Conservation (phyloP, 2,888 invertebrate genomes). For the Callyntrura guangdongensis region DNA sequence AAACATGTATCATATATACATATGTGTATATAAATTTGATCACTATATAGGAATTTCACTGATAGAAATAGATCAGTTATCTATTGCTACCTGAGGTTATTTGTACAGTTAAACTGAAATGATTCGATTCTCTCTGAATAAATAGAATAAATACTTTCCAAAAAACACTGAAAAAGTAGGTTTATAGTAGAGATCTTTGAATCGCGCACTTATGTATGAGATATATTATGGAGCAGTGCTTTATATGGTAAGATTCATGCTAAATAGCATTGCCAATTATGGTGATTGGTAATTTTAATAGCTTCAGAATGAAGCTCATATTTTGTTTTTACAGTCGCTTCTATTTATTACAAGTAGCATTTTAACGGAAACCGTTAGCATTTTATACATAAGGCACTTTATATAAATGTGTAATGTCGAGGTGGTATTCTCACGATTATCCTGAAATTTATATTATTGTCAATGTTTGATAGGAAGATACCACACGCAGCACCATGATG, state of each 20-base stretch:
- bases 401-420: neutral
- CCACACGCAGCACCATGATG: slow-evolving; percentile 22
- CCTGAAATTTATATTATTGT: neutral
- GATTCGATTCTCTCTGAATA: slow-evolving; percentile 16
- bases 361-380: slow-evolving; percentile 38
- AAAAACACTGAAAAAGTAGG: neutral
- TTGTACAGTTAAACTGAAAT: neutral
- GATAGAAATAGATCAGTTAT: no score
- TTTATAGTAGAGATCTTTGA: neutral
- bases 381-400: slow-evolving; percentile 2
- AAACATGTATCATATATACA: slow-evolving; percentile 49
- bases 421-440: neutral
- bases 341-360: slow-evolving; percentile 41
- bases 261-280: neutral
- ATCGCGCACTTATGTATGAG: neutral
- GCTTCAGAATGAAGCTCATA: slow-evolving; percentile 1
- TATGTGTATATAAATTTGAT: neutral
- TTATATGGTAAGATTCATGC: no score
- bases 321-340: slow-evolving; percentile 1
- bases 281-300: neutral
- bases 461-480: neutral
- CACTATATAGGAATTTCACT: neutral
- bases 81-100: no score
- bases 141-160: neutral
- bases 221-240: no score